Evolutionary conservation across 2,113 vertebrate species (phyloP).

Genomic region (Sigmodon hispidus): DNA sequence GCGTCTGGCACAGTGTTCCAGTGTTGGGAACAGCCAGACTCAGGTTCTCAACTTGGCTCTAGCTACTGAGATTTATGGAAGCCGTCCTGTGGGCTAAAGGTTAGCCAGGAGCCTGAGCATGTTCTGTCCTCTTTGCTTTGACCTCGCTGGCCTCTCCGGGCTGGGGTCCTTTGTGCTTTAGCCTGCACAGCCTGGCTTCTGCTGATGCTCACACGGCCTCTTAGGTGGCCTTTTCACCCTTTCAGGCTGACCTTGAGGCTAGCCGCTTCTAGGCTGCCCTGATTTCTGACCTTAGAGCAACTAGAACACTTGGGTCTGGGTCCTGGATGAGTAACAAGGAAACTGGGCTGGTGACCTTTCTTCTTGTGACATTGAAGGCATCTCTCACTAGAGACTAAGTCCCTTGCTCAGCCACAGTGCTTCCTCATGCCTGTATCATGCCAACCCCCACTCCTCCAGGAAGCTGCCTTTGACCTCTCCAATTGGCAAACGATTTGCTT

Average conservation of each 20-base stretch:
- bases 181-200: fast-evolving
- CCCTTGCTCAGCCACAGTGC: background rate
- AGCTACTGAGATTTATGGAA: background rate
- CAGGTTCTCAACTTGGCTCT: background rate
- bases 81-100: background rate
- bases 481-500: background rate
- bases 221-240: background rate
- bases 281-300: background rate
- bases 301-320: background rate
- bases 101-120: background rate
- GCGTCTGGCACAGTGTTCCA: background rate
- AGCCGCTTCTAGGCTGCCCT: background rate
- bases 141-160: background rate
- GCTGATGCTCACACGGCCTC: background rate
- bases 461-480: background rate
- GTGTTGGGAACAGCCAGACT: background rate
- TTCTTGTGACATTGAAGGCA: background rate
- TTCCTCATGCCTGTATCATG: background rate
- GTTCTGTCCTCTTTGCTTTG: background rate
- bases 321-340: background rate
- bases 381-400: background rate
- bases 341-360: background rate
- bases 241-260: background rate
- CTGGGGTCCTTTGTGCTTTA: background rate
- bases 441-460: background rate